Conservation (phyloP, 1,140 invertebrate species). For the Camponotus vicinus region DNA sequence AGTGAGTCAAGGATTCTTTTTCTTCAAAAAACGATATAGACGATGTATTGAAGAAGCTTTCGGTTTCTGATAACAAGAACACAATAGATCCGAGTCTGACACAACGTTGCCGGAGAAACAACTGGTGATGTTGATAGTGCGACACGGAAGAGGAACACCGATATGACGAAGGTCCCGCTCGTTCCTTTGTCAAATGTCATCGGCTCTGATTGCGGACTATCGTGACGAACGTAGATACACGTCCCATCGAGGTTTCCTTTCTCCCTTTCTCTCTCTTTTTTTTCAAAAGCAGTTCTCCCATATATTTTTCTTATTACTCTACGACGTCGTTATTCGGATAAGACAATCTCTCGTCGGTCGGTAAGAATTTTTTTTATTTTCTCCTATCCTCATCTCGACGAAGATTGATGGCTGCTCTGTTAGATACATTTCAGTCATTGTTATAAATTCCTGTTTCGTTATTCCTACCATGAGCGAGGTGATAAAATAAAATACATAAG, state of each 20-base stretch:
- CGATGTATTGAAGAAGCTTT: neutral
- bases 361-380: neutral
- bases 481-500: neutral
- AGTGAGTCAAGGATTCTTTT: neutral
- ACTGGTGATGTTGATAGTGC: conserved; percentile 51
- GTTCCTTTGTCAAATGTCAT: conserved; percentile 75
- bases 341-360: neutral
- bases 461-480: neutral
- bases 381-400: neutral
- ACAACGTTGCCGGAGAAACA: conserved; percentile 28
- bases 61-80: neutral
- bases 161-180: conserved; percentile 59
- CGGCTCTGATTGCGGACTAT: conserved; percentile 66
- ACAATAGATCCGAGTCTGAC: conserved; percentile 36
- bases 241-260: conserved; percentile 4
- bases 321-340: conserved; percentile 5
- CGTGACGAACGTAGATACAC: conserved; percentile 42
- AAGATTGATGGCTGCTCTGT: conserved; percentile 22
- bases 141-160: conserved; percentile 69
- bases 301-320: neutral
- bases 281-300: conserved; percentile 9
- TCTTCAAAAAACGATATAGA: neutral
- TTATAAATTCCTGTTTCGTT: neutral
- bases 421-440: neutral
- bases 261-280: neutral